Conservation (phyloP, 2,888 invertebrate genomes). For the Epinotia bilunana region DNA sequence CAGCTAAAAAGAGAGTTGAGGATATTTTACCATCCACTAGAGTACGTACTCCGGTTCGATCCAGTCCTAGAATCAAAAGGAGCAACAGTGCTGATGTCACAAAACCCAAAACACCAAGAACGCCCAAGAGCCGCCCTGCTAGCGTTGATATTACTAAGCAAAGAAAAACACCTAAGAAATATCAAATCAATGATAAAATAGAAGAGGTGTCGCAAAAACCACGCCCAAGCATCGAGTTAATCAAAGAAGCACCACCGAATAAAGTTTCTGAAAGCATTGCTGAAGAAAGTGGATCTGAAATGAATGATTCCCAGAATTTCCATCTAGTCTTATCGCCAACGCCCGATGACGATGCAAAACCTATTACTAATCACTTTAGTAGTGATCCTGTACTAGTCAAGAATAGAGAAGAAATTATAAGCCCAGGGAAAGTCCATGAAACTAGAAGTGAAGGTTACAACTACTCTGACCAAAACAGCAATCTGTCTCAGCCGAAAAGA, state of each 20-base stretch:
- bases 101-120: conserved; percentile 70
- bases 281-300: conserved; percentile 64
- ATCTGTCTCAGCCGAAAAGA: conserved; percentile 59
- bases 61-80: conserved; percentile 74
- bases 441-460: conserved; percentile 68
- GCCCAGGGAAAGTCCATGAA: conserved; percentile 60
- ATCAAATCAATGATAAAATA: conserved; percentile 53
- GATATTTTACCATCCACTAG: conserved; percentile 66
- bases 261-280: conserved; percentile 63
- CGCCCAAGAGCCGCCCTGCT: conserved; percentile 69
- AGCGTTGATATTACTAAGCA: conserved; percentile 70
- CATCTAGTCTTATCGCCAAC: conserved; percentile 71
- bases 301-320: conserved; percentile 77
- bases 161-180: conserved; percentile 63
- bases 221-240: conserved; percentile 65
- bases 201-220: conserved; percentile 48
- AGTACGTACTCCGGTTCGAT: conserved; percentile 64
- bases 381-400: conserved; percentile 69
- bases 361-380: conserved; percentile 54
- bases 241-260: conserved; percentile 61
- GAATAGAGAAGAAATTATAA: conserved; percentile 62
- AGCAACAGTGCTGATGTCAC: conserved; percentile 72
- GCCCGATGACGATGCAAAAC: conserved; percentile 55
- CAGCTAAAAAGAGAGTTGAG: conserved; percentile 60
- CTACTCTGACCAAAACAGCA: conserved; percentile 64